Base-by-base conservation (phyloP, 2,797 vertebrate species). In the Kryptolebias ocellatus region DNA sequence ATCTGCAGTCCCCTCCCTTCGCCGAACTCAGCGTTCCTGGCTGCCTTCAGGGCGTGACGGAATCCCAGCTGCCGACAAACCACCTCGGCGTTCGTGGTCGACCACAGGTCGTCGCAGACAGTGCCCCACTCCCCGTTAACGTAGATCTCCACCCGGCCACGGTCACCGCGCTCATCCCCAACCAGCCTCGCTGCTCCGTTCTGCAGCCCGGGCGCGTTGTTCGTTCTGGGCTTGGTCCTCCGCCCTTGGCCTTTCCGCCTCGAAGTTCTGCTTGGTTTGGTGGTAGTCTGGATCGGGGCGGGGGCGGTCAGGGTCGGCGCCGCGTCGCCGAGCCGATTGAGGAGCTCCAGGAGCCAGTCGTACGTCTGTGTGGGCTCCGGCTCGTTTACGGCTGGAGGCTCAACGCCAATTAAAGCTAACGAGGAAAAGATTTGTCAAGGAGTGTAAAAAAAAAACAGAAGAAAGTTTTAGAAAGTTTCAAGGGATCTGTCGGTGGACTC, bases 51-150 rank as follows among this genome's bases (percentile, higher is more conserved):
- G 0, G 78, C 94, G 0, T 89, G 53, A 0, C 57, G 83, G 72
- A 95, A 98, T 53, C 97, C 97, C 47, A 98, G 89, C 90, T 98
- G 97, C 39, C 80, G 93, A 72, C 97, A 99, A 61, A 98, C 96
- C 31, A 98, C 97, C 0, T 79, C 57, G 0, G 96, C 96, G 0
- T 94, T 95, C 0, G 83, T 58, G 1, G 8, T 52, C 67, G 83
- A 90, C 97, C 97, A 98, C 6, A 95, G 87, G 1, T 98, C 97
- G 0, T 98, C 97, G 0, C 97, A 99, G 50, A 98, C 94, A 0
- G 97, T 98, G 34, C 97, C 97, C 97, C 97, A 98, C 53, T 93
- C 67, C 0, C 95, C 93, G 0, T 89, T 64, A 2, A 88, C 60
- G 12, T 93, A 96, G 45, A 99, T 64, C 87, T 99, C 97, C 67